Evolutionary conservation across 2,797 vertebrate genomes (phyloP).

Genomic region (Microchirus variegatus): DNA sequence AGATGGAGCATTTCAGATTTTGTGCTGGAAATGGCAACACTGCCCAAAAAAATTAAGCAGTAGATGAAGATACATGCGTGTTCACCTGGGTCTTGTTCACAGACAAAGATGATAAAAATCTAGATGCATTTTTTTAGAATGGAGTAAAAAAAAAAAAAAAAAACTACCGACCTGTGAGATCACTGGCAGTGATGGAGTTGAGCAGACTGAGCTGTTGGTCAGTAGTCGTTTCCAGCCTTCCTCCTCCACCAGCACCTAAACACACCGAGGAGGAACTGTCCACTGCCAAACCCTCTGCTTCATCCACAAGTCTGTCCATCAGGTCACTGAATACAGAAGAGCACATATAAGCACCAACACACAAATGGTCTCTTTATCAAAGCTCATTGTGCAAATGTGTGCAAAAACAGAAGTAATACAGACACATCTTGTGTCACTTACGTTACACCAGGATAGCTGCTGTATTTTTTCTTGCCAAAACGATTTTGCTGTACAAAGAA

Average conservation of each 20-base stretch:
- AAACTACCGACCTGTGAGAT: conserved; percentile 88
- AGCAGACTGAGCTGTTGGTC: conserved; percentile 94
- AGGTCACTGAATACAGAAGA: conserved; percentile 84
- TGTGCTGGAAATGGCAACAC: too few species aligned
- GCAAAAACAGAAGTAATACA: background rate
- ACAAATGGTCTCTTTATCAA: background rate
- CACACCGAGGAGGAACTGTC: conserved; percentile 89
- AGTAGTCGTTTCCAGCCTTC: conserved; percentile 85
- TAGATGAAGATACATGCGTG: background rate
- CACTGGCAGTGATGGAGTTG: conserved; percentile 96
- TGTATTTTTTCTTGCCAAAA: conserved; percentile 98
- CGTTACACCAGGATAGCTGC: conserved; percentile 98
- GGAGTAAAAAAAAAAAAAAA: too few species aligned
- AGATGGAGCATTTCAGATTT: too few species aligned
- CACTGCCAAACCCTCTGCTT: conserved; percentile 92
- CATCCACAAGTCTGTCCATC: conserved; percentile 97
- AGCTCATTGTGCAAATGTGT: too few species aligned
- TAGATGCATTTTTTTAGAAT: too few species aligned
- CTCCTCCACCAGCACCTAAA: conserved; percentile 84
- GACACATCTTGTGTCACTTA: conserved; percentile 77
- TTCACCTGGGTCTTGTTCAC: too few species aligned
- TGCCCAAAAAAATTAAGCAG: too few species aligned
- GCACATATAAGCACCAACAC: background rate
- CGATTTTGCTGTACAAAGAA: conserved; percentile 96
- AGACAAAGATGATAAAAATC: background rate